A percentile compares a stretch with the other conserved stretches of the same genome.
phyloP scores from a whole-genome alignment of 1,140 invertebrate genomes.

The Drosophila insularis region DNA sequence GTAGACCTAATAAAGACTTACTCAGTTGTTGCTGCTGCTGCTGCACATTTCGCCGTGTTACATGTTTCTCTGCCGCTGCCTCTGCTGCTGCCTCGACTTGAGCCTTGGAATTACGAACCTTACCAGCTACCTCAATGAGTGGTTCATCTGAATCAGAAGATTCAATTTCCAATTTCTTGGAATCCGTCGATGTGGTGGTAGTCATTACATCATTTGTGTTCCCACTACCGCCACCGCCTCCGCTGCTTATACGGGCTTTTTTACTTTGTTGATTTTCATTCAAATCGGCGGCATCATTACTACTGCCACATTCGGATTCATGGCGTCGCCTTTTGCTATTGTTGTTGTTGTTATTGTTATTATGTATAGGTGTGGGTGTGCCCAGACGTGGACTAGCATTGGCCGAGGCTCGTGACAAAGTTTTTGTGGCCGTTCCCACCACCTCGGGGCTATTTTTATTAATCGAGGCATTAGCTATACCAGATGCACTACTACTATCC shows the following conservation, averaged over 20 bases:
- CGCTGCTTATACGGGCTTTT: conserved; percentile 52
- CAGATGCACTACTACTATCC: conserved; percentile 83
- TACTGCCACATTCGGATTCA: conserved; percentile 87
- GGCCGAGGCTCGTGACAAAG: conserved; percentile 44
- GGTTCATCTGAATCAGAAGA: conserved; percentile 91
- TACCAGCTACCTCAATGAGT: conserved; percentile 88
- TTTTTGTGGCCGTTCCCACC: conserved; percentile 17
- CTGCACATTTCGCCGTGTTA: conserved; percentile 70
- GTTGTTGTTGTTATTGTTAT: conserved; percentile 52
- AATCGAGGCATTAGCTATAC: background rate
- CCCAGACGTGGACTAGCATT: conserved; percentile 53
- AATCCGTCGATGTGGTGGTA: conserved; percentile 26
- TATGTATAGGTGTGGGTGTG: conserved; percentile 52
- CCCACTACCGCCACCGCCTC: conserved; percentile 24
- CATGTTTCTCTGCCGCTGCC: conserved; percentile 61
- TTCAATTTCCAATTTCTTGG: conserved; percentile 83
- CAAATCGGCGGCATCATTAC: conserved; percentile 40
- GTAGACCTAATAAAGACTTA: conserved; percentile 22
- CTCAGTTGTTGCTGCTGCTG: conserved; percentile 62
- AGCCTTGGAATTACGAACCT: conserved; percentile 84
- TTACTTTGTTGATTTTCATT: conserved; percentile 39
- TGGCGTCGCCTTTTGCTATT: conserved; percentile 87
- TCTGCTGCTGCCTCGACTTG: conserved; percentile 45
- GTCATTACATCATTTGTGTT: conserved; percentile 19
- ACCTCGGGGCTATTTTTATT: conserved; percentile 82